Conservation (phyloP, 2,113 vertebrate genomes). For the Phalacrocorax brasilianus region DNA sequence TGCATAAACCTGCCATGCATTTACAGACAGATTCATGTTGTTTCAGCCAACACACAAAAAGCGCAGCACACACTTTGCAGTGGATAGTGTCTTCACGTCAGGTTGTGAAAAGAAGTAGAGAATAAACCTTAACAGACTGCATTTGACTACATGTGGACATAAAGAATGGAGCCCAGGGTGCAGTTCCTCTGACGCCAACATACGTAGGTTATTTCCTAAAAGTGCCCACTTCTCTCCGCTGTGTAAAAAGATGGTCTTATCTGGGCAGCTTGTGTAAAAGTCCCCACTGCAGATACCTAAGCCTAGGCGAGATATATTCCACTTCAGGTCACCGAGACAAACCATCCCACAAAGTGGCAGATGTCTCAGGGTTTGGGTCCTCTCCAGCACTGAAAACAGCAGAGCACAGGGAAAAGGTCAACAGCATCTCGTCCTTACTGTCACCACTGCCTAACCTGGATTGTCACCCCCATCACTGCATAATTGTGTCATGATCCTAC, state of each 20-base stretch:
- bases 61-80: not conserved
- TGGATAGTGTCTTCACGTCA: not conserved
- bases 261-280: not conserved
- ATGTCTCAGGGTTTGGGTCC: not conserved
- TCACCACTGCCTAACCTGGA: not conserved
- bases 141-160: not conserved
- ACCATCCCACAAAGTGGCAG: not conserved
- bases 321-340: not conserved
- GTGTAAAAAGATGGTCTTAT: not conserved
- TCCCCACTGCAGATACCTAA: not conserved
- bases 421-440: not conserved
- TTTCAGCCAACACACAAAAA: not conserved
- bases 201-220: not conserved
- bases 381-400: not conserved
- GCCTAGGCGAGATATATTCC: not conserved
- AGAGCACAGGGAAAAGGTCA: not conserved
- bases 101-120: not conserved
- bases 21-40: not conserved
- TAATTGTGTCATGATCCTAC: not conserved
- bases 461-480: fast-evolving
- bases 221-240: not conserved
- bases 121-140: not conserved
- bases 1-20: slow-evolving; percentile 29
- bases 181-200: not conserved
- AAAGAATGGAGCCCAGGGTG: not conserved